These are phyloP conservation scores for Muraenolepis orangiensis DNA, from an alignment of 2,797 vertebrate species.

Conservation along the genomic window DNA sequence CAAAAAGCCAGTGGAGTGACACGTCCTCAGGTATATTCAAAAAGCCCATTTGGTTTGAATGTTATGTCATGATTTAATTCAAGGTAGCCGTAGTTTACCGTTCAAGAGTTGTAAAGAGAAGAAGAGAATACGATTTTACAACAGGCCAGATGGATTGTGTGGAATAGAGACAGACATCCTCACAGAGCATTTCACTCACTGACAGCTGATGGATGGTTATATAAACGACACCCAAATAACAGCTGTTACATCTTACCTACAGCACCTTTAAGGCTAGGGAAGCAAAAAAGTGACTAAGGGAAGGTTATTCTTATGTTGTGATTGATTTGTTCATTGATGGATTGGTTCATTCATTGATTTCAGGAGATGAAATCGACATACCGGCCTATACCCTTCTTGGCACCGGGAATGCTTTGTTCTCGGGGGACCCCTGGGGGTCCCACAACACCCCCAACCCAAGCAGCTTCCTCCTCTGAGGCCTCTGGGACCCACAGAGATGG, in stretches of 20 bases:
- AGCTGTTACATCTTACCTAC: background rate
- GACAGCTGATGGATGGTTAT: background rate
- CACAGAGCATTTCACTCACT: background rate
- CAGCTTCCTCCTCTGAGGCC: constrained; percentile 12
- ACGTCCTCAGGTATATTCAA: constrained; percentile 71
- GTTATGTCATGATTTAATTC: background rate
- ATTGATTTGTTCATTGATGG: constrained; percentile 12
- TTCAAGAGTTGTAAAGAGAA: background rate
- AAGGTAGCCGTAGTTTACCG: background rate
- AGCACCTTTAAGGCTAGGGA: background rate
- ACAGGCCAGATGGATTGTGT: background rate
- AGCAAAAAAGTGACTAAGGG: background rate
- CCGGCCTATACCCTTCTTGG: constrained; percentile 59
- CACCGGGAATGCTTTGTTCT: background rate
- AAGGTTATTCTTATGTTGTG: background rate
- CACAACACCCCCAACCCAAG: constrained; percentile 10
- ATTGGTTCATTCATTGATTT: constrained; percentile 36
- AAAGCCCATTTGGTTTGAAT: background rate
- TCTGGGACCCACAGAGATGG: background rate
- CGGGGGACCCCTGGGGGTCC: constrained; percentile 22
- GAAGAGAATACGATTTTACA: background rate
- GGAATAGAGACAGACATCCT: background rate
- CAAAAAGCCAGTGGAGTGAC: constrained; percentile 71
- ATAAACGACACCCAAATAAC: background rate
- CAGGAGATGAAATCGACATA: constrained; percentile 53